phyloP scores from a whole-genome alignment of 2,797 vertebrate species.

The Arrhamphus sclerolepis region DNA sequence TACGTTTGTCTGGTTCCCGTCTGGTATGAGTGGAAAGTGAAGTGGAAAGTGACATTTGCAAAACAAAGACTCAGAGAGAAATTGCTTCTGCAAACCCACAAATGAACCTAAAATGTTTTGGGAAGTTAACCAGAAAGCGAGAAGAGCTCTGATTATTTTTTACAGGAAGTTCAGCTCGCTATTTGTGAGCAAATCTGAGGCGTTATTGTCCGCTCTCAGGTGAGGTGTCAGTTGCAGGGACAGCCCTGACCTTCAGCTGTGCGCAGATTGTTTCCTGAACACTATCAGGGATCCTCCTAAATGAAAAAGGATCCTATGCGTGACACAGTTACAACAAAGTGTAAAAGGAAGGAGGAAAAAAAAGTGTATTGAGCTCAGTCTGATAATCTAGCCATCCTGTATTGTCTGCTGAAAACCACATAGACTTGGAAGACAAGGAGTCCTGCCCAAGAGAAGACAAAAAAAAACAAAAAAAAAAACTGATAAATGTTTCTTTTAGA shows the following conservation, averaged over 20 bases:
- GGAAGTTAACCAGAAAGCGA: neutral
- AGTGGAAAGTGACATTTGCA: neutral
- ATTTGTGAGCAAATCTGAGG: neutral
- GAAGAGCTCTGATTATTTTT: neutral
- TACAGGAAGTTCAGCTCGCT: constrained; percentile 1
- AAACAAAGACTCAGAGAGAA: neutral
- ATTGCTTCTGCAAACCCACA: neutral
- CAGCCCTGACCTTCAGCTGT: constrained; percentile 38
- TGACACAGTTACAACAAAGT: constrained; percentile 6
- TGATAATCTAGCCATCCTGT: no score
- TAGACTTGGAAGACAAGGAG: neutral
- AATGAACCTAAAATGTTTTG: neutral
- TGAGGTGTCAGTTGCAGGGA: constrained; percentile 34
- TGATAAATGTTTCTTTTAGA: neutral
- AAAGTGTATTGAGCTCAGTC: no score
- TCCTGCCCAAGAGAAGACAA: neutral
- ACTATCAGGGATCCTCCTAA: constrained; percentile 31
- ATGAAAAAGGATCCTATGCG: constrained; percentile 19
- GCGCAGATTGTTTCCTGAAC: constrained; percentile 36
- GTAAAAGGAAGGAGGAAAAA: constrained; percentile 14
- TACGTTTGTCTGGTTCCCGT: neutral
- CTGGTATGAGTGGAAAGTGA: constrained; percentile 8
- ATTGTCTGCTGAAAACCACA: constrained; percentile 7
- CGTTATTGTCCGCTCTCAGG: neutral
- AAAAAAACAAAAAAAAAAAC: no score